Evolutionary conservation across 2,888 invertebrate genomes (phyloP), one percentile per base, ranked within the genome.

Genomic region (Diaphora mendica): DNA sequence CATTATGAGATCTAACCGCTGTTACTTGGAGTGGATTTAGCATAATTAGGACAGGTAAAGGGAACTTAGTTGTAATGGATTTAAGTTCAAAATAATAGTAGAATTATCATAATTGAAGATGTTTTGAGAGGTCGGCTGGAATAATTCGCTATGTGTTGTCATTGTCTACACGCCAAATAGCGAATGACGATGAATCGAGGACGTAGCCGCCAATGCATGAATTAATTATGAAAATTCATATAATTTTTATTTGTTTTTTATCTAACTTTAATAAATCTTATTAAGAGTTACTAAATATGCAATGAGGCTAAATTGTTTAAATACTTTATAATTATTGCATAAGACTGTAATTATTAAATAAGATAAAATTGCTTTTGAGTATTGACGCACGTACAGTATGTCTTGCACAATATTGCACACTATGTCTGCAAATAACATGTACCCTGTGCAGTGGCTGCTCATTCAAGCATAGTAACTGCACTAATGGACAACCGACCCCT

Each of bases 401-500:
- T n/a, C n/a, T n/a, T n/a, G n/a, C n/a, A n/a, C n/a, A n/a, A n/a
- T n/a, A n/a, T n/a, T n/a, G n/a, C 74, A 33, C 51, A 23, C 35
- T 66, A 77, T 65, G 76, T 74, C 59, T 69, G 75, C 72, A 72
- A 83, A 80, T 83, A 76, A 79, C 73, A 74, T 81, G 83, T 83
- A 79, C 83, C 79, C 75, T 79, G 17, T 79, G 78, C 83, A 85
- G 68, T 82, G 77, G 81, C 79, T 82, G 84, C 84, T 87, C 86
- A 89, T 86, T 85, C 85, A 84, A 84, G 86, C 86, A 81, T 82
- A 78, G 78, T 83, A 77, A 79, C 75, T 85, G 79, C 85, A 78
- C 83, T 80, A 79, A 78, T 78, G 77, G 72, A 77, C 75, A 84
- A 80, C 90, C 89, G 86, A 85, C 90, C 90, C 89, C 88, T 81